Conservation (phyloP, 2,113 vertebrate genomes). For the Formicarius rufipectus region DNA sequence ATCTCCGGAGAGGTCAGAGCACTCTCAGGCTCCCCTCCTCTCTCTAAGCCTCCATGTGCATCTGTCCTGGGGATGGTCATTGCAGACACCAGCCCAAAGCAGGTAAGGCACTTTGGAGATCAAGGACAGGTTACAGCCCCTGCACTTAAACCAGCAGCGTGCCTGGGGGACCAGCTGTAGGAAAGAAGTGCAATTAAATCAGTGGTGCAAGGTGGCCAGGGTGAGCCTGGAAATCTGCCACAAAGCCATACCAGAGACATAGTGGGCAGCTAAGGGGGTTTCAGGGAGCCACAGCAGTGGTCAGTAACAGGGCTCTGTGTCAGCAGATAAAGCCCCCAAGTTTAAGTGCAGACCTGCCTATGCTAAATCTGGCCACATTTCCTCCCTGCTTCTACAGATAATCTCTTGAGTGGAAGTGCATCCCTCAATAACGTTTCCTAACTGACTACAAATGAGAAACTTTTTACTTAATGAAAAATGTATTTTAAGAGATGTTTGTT, state of each 20-base stretch:
- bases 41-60: neutral
- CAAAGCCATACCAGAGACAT: neutral
- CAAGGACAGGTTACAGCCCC: neutral
- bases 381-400: neutral
- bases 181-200: neutral
- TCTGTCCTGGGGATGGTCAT: accelerated
- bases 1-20: neutral
- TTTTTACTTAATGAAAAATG: neutral
- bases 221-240: neutral
- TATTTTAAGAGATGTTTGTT: neutral
- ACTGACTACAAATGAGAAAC: neutral
- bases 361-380: neutral
- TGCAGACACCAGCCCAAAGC: accelerated
- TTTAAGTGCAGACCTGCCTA: neutral
- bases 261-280: neutral
- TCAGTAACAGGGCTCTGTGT: neutral
- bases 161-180: neutral
- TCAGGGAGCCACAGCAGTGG: neutral
- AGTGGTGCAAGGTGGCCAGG: accelerated
- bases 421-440: neutral
- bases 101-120: neutral
- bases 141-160: neutral
- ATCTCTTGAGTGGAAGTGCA: neutral
- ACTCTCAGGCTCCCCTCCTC: neutral
- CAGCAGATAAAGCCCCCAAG: neutral